phyloP scores from a whole-genome alignment of 2,797 vertebrate genomes.

The Oreonectes daqikongensis region DNA sequence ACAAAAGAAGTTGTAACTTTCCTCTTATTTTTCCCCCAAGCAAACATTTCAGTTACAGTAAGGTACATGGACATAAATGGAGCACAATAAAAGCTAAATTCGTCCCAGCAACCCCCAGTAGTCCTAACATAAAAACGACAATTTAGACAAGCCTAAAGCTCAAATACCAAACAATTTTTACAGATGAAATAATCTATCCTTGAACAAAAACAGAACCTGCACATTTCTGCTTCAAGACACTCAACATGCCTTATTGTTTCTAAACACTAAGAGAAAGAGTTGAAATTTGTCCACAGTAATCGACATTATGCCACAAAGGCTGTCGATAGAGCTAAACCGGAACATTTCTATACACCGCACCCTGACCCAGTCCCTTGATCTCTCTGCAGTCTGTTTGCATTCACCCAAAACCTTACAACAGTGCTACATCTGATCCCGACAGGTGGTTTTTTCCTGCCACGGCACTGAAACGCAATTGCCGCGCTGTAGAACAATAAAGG shows the following conservation, averaged over 20 bases:
- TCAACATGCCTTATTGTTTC: neutral
- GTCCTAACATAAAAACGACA: neutral
- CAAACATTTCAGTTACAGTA: neutral
- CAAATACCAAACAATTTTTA: neutral
- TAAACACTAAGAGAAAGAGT: neutral
- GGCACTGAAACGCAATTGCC: conserved; percentile 4
- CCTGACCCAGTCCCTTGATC: neutral
- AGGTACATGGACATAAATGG: neutral
- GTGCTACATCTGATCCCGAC: neutral
- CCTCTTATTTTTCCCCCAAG: neutral
- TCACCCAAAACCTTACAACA: conserved; percentile 8
- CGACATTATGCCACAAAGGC: neutral
- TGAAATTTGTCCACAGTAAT: neutral
- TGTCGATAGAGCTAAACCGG: neutral
- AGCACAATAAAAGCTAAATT: neutral
- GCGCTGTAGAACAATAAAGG: conserved; percentile 59
- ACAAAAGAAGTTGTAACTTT: neutral
- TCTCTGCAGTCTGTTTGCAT: neutral
- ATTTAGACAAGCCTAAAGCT: neutral
- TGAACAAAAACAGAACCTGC: neutral
- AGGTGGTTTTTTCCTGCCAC: conserved; percentile 19
- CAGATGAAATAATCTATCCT: too few species aligned
- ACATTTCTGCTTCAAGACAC: neutral
- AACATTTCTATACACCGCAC: neutral
- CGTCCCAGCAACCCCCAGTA: neutral